Conservation (phyloP, 2,113 vertebrate genomes). For the Corythoichthys intestinalis region DNA sequence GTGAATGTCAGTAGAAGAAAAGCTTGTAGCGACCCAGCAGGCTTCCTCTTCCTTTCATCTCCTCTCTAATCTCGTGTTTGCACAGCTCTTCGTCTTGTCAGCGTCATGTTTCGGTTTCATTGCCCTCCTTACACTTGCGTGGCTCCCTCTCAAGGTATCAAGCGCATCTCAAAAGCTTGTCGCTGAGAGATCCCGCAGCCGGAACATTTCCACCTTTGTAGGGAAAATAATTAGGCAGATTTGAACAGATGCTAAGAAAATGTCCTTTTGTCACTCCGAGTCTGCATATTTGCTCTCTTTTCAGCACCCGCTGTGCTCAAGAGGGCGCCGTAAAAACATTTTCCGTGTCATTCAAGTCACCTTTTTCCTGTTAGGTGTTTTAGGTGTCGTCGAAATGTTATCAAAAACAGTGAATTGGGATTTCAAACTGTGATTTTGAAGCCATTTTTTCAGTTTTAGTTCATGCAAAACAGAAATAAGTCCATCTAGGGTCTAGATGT, state of each 20-base stretch:
- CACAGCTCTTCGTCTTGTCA: slow-evolving; percentile 72
- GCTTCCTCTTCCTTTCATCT: slow-evolving; percentile 71
- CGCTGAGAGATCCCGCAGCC: slow-evolving; percentile 60
- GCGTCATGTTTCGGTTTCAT: slow-evolving; percentile 68
- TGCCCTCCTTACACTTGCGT: slow-evolving; percentile 50
- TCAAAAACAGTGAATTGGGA: background rate
- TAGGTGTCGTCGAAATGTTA: background rate
- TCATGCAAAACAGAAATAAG: too few species aligned
- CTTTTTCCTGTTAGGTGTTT: background rate
- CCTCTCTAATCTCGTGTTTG: slow-evolving; percentile 74
- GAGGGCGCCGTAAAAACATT: background rate
- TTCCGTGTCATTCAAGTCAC: background rate
- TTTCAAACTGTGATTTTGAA: too few species aligned
- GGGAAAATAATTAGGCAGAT: slow-evolving; percentile 58
- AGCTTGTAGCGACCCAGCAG: slow-evolving; percentile 40
- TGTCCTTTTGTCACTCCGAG: slow-evolving; percentile 13
- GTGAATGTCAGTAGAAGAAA: slow-evolving; percentile 28
- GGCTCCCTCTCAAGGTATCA: slow-evolving; percentile 41
- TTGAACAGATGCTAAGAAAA: slow-evolving; percentile 36
- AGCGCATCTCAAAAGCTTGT: slow-evolving; percentile 54
- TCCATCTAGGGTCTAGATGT: too few species aligned
- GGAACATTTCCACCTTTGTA: slow-evolving; percentile 55
- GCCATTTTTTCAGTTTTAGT: too few species aligned
- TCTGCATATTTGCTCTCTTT: slow-evolving; percentile 26
- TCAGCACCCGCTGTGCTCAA: background rate